Base-by-base conservation (phyloP, 23 tunicate species). In the Oikopleura dioica region DNA sequence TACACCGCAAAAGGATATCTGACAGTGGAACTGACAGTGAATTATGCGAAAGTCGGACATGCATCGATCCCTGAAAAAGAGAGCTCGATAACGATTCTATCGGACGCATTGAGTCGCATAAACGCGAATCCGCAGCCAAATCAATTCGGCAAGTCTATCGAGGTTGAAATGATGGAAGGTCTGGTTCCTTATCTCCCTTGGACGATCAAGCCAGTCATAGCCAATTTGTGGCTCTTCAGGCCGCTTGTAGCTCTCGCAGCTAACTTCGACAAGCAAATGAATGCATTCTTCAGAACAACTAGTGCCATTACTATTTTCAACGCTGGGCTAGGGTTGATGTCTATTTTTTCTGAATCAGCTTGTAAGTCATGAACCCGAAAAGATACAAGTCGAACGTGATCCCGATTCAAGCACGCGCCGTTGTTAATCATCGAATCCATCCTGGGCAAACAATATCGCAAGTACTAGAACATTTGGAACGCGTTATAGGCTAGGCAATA, bases 141-240 rank as follows among this genome's bases (percentile, higher is more conserved):
- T 63, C 72, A 63, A 28, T 63, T 63, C 72, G 72, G 72, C 2
- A 63, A 63, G 2, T 63, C 72, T 5, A 12, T 63, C 2, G 72
- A 63, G 26, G 16, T 12, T 28, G 26, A 23, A 21, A 63, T 31
- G 4, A 5, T 63, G 72, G 72, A 63, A 28, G 16, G 30, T 16
- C 33, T 63, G 5, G 33, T 31, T 4, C 72, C 72, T 63, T 63
- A 63, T 28, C 30, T 63, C 5, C 72, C 72, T 2, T 63, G 16
- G 16, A 23, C 72, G 2, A 2, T 28, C 4, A 63, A 63, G 16
- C 30, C 26, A 31, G 33, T 63, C 2, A 16, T 63, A 28, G 33
- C 32, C 26, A 63, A 63, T 63, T 63, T 63, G 33, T 63, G 72
- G 72, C 72, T 63, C 2, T 21, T 28, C 33, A 28, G 72, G 2